Base-by-base conservation (phyloP, 2,797 vertebrate genomes). In the Anguilla pacifica region DNA sequence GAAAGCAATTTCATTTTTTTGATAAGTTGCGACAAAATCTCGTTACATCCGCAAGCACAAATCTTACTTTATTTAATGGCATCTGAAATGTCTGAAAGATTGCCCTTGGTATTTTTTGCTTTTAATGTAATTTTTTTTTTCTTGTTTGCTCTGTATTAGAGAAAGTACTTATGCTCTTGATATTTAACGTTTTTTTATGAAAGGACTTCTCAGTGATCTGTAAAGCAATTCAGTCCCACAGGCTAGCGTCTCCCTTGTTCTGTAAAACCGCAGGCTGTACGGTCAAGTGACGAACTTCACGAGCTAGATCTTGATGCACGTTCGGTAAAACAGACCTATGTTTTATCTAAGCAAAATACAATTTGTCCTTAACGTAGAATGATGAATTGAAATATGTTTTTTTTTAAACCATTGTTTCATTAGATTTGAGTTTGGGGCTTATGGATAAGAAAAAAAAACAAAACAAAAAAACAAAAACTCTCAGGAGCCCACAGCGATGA, bases 1-100 rank as follows among this genome's bases (percentile, higher is more conserved):
- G 13, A 17, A 28, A 74, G 35, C n/a, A 49, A 85, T 51, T 43
- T 31, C 25, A 28, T 59, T 39, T 64, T 57, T 81, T 81, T 84
- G 43, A 49, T 17, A 17, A 53, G n/a, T 7, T 31, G 17, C 7
- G 39, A 64, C 39, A 5, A 57, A 83, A 83, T 55, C 72, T 87
- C 74, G 89, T 91, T 85, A 83, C 93, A 92, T 94, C 91, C 93
- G 93, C 93, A 92, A 92, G 92, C 91, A 92, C 88, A 93, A 92
- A 93, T 93, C 93, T 87, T 83, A 15, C 3, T 89, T 95, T 86
- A 95, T 25, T 70, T 10, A 83, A 95, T 95, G 91, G 95, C 95
- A 93, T 92, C 94, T 77, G 82, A 91, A 91, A 86, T 91, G 11
- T 74, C 31, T 74, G 31, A 74, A 74, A 74, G 31, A 74, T 74